Conservation (phyloP, 1,140 invertebrate genomes). For the Stegodyphus mimosarum region DNA sequence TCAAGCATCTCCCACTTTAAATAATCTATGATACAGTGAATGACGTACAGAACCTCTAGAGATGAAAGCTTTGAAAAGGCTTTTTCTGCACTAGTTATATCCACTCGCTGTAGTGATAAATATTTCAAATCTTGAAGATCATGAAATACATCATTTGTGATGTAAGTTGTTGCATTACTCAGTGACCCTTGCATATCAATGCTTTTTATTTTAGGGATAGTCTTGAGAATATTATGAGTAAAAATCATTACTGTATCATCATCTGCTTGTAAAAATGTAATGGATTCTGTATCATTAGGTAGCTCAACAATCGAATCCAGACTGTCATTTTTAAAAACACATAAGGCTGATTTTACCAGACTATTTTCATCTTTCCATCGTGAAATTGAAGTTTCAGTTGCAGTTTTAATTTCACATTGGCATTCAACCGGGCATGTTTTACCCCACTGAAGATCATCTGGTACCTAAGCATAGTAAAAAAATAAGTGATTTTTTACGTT, state of each 20-base stretch:
- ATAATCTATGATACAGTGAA: constrained; percentile 72
- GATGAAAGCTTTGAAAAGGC: constrained; percentile 36
- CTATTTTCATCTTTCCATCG: constrained; percentile 39
- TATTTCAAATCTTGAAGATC: constrained; percentile 26
- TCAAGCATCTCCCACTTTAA: constrained; percentile 79
- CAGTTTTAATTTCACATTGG: constrained; percentile 17
- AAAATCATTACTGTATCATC: constrained; percentile 12
- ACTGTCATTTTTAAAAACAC: constrained; percentile 41
- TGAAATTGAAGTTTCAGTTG: constrained; percentile 28
- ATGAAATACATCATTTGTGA: constrained; percentile 37
- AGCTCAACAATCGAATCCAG: constrained; percentile 17
- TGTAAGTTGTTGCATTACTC: constrained; percentile 6
- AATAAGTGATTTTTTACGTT: neutral
- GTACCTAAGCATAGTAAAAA: neutral
- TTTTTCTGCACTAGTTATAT: constrained; percentile 37
- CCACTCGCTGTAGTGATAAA: constrained; percentile 46
- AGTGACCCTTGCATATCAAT: constrained; percentile 54
- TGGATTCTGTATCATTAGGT: constrained; percentile 30
- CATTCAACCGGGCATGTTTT: constrained; percentile 37
- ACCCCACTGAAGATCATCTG: neutral
- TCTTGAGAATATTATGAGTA: neutral
- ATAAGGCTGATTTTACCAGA: constrained; percentile 29
- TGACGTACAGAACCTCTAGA: constrained; percentile 52
- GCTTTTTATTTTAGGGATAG: constrained; percentile 24
- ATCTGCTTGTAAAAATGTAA: constrained; percentile 38